A percentile compares a stretch with the other conserved stretches of the same genome.
Conservation (phyloP, 2,797 vertebrate species). For the Leptodactylus fallax region DNA sequence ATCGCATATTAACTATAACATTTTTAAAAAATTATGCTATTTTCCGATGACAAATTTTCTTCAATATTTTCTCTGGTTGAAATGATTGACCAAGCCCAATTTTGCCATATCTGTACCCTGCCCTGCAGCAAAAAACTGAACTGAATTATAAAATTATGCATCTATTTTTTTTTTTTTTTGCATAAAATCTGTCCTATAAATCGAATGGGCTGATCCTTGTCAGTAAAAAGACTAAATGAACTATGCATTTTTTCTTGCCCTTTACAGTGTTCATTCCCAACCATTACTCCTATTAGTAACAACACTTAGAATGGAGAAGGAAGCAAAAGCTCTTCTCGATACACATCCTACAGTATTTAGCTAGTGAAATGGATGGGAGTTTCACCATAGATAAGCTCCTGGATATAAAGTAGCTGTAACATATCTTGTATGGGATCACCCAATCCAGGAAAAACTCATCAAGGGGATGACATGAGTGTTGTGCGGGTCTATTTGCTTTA, state of each 20-base stretch:
- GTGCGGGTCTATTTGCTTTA: slow-evolving; percentile 15
- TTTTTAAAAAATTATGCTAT: too few species aligned
- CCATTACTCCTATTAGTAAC: slow-evolving; percentile 9
- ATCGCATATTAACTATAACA: too few species aligned
- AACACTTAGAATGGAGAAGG: background rate
- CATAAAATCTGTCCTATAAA: too few species aligned
- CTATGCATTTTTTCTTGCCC: background rate
- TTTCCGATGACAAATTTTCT: too few species aligned
- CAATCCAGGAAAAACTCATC: slow-evolving; percentile 7
- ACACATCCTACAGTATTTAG: background rate
- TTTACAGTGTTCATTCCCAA: background rate
- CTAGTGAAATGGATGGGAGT: slow-evolving; percentile 36
- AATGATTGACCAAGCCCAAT: too few species aligned
- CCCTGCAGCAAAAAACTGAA: too few species aligned
- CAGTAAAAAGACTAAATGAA: background rate
- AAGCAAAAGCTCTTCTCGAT: background rate
- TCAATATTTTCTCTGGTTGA: too few species aligned
- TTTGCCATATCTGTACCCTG: too few species aligned
- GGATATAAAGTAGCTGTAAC: slow-evolving; percentile 32
- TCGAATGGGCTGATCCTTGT: too few species aligned
- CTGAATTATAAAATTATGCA: too few species aligned
- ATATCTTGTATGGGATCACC: slow-evolving; percentile 46
- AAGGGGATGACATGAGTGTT: background rate
- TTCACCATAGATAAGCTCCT: slow-evolving; percentile 38
- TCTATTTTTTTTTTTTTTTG: too few species aligned